These are phyloP conservation scores for Drosophila quadrilineata DNA, from an alignment of 1,140 invertebrate species.

Conservation along the genomic window DNA sequence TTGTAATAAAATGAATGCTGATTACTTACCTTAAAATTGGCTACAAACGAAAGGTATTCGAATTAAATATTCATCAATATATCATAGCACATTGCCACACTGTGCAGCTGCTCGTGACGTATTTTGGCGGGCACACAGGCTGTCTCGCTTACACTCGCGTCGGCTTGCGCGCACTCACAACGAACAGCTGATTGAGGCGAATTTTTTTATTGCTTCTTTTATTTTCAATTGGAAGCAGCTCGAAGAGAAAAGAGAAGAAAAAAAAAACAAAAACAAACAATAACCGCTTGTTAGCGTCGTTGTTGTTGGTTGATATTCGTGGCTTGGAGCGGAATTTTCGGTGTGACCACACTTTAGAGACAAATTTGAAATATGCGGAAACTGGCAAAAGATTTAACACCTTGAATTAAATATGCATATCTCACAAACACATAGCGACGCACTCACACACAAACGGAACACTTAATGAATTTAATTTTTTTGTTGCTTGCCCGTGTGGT, in stretches of 20 bases:
- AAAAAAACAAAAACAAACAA: constrained; percentile 69
- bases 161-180: constrained; percentile 18
- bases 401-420: constrained; percentile 53
- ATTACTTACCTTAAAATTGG: constrained; percentile 51
- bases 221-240: constrained; percentile 34
- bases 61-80: constrained; percentile 11
- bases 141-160: constrained; percentile 40
- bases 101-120: constrained; percentile 30
- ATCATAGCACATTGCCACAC: constrained; percentile 23
- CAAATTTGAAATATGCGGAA: constrained; percentile 56
- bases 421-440: constrained; percentile 11
- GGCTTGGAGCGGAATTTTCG: constrained; percentile 16
- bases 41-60: constrained; percentile 2
- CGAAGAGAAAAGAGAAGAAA: too few species aligned
- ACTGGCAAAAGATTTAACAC: constrained; percentile 13
- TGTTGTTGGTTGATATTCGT: constrained; percentile 4
- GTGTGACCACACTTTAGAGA: constrained; percentile 24
- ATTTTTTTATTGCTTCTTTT: constrained; percentile 38
- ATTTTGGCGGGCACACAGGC: constrained; percentile 57
- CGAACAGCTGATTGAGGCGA: constrained; percentile 58
- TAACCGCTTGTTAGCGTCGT: constrained; percentile 32
- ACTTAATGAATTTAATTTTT: constrained; percentile 26
- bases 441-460: constrained; percentile 1
- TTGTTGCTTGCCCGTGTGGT: constrained; percentile 28
- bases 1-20: constrained; percentile 25